These are phyloP conservation scores for Hirtodrosophila confusa DNA, from an alignment of 2,888 invertebrate species.

Conservation along the genomic window DNA sequence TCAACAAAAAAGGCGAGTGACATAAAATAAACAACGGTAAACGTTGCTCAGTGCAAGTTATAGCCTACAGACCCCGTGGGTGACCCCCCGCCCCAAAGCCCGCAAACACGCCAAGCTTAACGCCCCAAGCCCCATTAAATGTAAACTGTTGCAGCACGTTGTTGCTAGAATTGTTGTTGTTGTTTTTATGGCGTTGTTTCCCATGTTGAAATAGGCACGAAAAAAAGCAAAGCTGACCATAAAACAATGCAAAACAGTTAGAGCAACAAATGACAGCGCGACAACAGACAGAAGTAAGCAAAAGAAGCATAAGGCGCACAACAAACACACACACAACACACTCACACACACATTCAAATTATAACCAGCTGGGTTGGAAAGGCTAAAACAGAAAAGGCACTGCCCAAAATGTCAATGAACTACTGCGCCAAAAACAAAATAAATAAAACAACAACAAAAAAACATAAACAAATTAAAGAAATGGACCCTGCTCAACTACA, in stretches of 20 bases:
- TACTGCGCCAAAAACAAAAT: constrained; percentile 40
- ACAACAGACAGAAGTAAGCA: constrained; percentile 24
- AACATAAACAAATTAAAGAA: constrained; percentile 3
- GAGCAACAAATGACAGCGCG: constrained; percentile 58
- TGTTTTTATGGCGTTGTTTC: constrained; percentile 59
- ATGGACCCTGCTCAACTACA: constrained; percentile 3
- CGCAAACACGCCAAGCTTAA: constrained; percentile 43
- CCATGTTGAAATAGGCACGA: constrained; percentile 67
- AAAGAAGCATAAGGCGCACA: constrained; percentile 14
- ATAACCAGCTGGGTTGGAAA: constrained; percentile 48
- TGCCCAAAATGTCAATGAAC: constrained; percentile 72
- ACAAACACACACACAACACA: constrained; percentile 5
- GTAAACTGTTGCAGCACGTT: constrained; percentile 74
- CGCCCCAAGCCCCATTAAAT: constrained; percentile 64
- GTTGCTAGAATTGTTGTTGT: constrained; percentile 11
- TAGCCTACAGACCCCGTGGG: constrained; percentile 25
- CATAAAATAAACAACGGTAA: constrained; percentile 62
- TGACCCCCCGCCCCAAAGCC: neutral
- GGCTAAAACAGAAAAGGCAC: neutral
- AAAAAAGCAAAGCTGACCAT: constrained; percentile 65
- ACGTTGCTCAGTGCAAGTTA: constrained; percentile 42
- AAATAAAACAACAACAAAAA: constrained; percentile 25
- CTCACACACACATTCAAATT: constrained; percentile 51
- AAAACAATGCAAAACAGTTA: constrained; percentile 81
- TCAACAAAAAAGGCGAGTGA: constrained; percentile 43